These are phyloP conservation scores for Amblyteles armatorius DNA, from an alignment of 2,888 invertebrate genomes.

Conservation along the genomic window DNA sequence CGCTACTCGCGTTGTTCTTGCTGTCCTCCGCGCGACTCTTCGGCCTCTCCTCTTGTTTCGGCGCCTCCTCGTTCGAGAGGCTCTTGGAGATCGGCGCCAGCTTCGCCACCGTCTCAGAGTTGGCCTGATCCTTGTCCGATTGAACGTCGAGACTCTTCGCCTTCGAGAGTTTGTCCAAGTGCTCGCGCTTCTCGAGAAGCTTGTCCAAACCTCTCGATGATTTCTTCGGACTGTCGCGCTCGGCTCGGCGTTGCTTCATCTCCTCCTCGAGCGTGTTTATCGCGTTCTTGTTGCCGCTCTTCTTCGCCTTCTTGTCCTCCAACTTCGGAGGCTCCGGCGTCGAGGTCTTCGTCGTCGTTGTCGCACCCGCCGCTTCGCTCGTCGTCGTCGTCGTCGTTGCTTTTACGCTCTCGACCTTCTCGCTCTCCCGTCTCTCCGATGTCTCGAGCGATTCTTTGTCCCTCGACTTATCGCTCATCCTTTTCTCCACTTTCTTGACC, in stretches of 20 bases:
- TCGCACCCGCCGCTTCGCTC: conserved; percentile 29
- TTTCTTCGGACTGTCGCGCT: conserved; percentile 87
- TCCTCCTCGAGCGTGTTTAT: conserved; percentile 82
- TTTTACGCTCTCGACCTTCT: conserved; percentile 44
- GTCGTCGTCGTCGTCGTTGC: conserved; percentile 35
- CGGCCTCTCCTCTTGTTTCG: conserved; percentile 54
- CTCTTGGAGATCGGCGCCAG: conserved; percentile 2
- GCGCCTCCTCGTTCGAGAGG: conserved; percentile 39
- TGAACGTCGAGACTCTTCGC: conserved; percentile 74
- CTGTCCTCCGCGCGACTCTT: conserved; percentile 54
- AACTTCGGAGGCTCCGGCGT: conserved; percentile 66
- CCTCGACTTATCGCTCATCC: conserved; percentile 73
- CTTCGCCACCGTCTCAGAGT: conserved; percentile 25
- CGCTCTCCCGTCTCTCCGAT: conserved; percentile 45
- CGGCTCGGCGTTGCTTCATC: conserved; percentile 83
- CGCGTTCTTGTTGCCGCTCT: conserved; percentile 75
- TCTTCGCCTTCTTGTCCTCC: conserved; percentile 78
- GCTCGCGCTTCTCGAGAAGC: conserved; percentile 86
- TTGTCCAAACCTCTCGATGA: conserved; percentile 87
- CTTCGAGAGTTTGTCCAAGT: conserved; percentile 82
- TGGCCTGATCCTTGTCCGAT: conserved; percentile 61
- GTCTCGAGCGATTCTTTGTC: conserved; percentile 63
- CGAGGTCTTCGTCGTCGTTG: not conserved
- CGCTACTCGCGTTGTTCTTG: conserved; percentile 59
- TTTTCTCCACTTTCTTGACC: conserved; percentile 82